Evolutionary conservation across 92 coral and sea anemone species (phyloP).

Genomic region (Plumapathes pennacea): DNA sequence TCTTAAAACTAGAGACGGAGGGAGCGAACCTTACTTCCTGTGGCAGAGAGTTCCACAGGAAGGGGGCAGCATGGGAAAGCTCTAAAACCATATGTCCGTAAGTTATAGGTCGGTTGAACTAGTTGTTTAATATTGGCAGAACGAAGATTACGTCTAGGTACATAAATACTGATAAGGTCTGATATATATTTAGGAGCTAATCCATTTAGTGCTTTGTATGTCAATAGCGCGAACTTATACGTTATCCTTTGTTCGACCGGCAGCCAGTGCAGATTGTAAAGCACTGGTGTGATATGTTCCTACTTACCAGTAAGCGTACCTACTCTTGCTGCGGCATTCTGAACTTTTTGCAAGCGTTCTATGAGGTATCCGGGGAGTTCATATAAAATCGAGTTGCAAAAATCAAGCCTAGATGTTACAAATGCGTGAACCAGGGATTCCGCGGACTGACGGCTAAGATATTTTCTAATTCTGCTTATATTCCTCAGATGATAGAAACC

Average conservation of each 20-base stretch:
- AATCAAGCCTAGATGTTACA: constrained; percentile 33
- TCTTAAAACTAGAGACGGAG: too few species aligned
- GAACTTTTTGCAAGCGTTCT: constrained; percentile 36
- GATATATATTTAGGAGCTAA: constrained; percentile 24
- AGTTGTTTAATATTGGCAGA: constrained; percentile 10
- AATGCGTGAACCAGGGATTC: constrained; percentile 29
- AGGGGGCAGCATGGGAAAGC: too few species aligned
- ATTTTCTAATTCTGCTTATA: constrained; percentile 33
- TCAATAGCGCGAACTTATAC: constrained; percentile 32
- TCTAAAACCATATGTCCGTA: too few species aligned
- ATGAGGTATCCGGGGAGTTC: constrained; percentile 31
- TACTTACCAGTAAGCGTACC: constrained; percentile 23
- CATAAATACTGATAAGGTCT: constrained; percentile 24
- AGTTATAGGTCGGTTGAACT: too few species aligned
- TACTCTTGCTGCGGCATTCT: constrained; percentile 45
- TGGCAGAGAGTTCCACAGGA: too few species aligned
- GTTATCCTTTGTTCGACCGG: constrained; percentile 30
- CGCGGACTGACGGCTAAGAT: constrained; percentile 19
- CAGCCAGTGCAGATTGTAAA: constrained; percentile 35
- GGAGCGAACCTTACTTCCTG: too few species aligned
- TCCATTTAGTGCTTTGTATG: constrained; percentile 27
- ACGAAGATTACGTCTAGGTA: constrained; percentile 8
- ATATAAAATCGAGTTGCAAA: constrained; percentile 20
- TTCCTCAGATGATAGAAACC: constrained; percentile 37
- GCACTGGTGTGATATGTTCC: constrained; percentile 30